Percentiles rank a stretch among this genome's conserved stretches.
Evolutionary conservation across 2,113 vertebrate genomes (phyloP).

Genomic region (Panthera tigris): DNA sequence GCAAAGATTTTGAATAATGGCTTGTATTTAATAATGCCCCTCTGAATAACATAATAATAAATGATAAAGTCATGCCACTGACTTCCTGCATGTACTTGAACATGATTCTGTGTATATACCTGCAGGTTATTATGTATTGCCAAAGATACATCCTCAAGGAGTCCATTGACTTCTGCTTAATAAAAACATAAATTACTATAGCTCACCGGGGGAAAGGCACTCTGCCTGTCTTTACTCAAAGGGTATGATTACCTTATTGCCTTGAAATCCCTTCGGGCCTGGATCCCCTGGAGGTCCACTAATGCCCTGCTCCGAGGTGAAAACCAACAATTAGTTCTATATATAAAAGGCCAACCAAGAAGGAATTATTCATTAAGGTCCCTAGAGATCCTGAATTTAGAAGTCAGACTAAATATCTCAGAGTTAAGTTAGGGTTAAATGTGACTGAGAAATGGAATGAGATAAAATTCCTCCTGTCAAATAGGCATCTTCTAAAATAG

Average conservation of each 20-base stretch:
- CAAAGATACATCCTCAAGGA: conserved; percentile 13
- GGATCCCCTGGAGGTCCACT: conserved; percentile 87
- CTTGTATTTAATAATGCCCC: neutral
- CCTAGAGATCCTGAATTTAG: neutral
- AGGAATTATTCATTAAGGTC: neutral
- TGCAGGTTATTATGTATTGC: conserved; percentile 23
- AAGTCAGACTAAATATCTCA: neutral
- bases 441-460: neutral
- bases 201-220: neutral
- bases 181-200: neutral
- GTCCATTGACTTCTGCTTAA: neutral
- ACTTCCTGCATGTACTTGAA: neutral
- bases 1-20: neutral
- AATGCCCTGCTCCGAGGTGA: conserved; percentile 84
- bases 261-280: conserved; percentile 88
- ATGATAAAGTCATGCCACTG: neutral
- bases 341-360: neutral
- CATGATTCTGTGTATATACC: neutral
- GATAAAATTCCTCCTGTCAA: neutral
- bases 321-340: conserved; percentile 67
- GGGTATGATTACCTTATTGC: conserved; percentile 88
- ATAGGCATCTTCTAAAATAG: neutral
- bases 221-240: neutral
- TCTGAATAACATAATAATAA: conserved; percentile 16
- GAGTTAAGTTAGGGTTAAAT: neutral